These are phyloP conservation scores for Drosophila paulistorum DNA, from an alignment of 1,140 invertebrate species.

Conservation along the genomic window DNA sequence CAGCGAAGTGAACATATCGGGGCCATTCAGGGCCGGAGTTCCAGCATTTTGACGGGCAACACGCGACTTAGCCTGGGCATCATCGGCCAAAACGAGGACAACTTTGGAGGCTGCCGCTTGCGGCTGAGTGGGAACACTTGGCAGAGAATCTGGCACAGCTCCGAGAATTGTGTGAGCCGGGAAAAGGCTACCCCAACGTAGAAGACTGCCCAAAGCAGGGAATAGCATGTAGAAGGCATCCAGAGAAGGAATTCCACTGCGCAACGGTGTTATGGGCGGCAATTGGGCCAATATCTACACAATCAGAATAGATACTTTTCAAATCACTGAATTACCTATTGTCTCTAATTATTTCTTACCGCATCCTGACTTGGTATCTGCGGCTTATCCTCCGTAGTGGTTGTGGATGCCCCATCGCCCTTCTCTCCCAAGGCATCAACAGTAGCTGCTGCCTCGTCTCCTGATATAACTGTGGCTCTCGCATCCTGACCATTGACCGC, in stretches of 20 bases:
- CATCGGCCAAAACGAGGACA: slow-evolving; percentile 71
- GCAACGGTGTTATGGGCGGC: slow-evolving; percentile 25
- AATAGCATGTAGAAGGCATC: slow-evolving; percentile 64
- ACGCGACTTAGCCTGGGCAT: slow-evolving; percentile 57
- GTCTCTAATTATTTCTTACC: slow-evolving; percentile 28
- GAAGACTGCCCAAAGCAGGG: slow-evolving; percentile 57
- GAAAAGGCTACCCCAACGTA: slow-evolving; percentile 67
- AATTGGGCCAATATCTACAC: slow-evolving; percentile 52
- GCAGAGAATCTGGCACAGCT: slow-evolving; percentile 37
- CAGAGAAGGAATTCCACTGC: slow-evolving; percentile 46
- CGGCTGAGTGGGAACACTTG: neutral
- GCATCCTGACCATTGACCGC: slow-evolving; percentile 35
- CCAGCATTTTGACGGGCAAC: slow-evolving; percentile 55
- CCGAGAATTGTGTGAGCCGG: slow-evolving; percentile 54
- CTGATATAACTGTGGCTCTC: slow-evolving; percentile 9
- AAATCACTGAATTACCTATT: neutral
- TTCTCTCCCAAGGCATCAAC: neutral
- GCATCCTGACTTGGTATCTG: slow-evolving; percentile 32
- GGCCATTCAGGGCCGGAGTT: neutral
- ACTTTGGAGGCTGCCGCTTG: slow-evolving; percentile 64
- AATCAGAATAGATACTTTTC: neutral
- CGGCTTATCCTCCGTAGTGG: neutral
- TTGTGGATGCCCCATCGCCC: neutral
- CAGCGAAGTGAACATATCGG: slow-evolving; percentile 18
- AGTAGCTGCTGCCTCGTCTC: slow-evolving; percentile 8